phyloP scores from a whole-genome alignment of 2,888 invertebrate genomes.

The Gymnocheta viridis region DNA sequence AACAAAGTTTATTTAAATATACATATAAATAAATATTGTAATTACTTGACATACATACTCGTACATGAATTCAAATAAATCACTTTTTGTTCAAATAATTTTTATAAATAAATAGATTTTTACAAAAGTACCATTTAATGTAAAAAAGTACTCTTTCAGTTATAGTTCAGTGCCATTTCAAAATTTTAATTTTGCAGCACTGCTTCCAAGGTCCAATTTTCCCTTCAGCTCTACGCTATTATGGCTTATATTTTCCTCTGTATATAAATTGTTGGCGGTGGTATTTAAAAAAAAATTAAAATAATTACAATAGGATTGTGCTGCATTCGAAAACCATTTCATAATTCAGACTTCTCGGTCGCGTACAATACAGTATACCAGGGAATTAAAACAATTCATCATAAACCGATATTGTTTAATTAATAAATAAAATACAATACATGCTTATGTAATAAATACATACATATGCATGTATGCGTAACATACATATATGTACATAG shows the following conservation, averaged over 20 bases:
- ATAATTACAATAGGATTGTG: neutral
- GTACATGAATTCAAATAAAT: too few relatives aligned
- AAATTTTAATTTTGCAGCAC: too few relatives aligned
- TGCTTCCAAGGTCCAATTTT: neutral
- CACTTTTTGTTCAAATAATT: too few relatives aligned
- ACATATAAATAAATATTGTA: too few relatives aligned
- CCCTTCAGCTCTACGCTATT: neutral
- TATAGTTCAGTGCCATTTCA: too few relatives aligned
- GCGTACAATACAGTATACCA: neutral
- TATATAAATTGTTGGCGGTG: neutral
- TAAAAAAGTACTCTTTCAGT: too few relatives aligned
- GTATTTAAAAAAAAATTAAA: neutral
- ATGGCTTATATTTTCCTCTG: neutral
- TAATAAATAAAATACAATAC: neutral
- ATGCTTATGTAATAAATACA: neutral
- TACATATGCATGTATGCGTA: neutral
- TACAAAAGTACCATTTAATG: too few relatives aligned
- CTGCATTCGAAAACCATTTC: neutral
- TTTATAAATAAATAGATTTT: too few relatives aligned
- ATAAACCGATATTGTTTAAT: neutral
- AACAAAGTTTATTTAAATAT: too few relatives aligned
- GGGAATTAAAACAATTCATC: neutral
- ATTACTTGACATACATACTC: too few relatives aligned
- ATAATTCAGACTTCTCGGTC: neutral
- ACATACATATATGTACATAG: neutral